Evolutionary conservation across 1,140 invertebrate species (phyloP).

Genomic region (Hormaphis cornu): DNA sequence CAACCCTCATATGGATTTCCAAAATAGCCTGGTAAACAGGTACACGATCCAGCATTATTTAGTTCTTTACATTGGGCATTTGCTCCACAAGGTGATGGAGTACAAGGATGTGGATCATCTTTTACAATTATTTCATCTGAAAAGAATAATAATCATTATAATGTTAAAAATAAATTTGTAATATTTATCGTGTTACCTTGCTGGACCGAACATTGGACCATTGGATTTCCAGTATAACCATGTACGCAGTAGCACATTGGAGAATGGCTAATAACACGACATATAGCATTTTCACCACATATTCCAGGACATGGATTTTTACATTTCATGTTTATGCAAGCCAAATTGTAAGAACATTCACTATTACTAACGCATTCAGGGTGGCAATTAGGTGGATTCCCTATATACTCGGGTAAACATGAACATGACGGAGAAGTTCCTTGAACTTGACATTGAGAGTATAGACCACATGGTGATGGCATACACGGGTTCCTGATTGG

Average conservation of each 20-base stretch:
- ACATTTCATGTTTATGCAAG: slow-evolving; percentile 48
- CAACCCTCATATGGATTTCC: slow-evolving; percentile 64
- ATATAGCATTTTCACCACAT: slow-evolving; percentile 49
- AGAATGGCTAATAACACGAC: slow-evolving; percentile 45
- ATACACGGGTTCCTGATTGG: slow-evolving; percentile 51
- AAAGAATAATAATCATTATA: background rate
- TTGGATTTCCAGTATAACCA: slow-evolving; percentile 48
- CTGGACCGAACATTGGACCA: slow-evolving; percentile 41
- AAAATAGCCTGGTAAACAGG: slow-evolving; percentile 54
- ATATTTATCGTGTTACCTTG: slow-evolving; percentile 19
- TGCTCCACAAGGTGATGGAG: slow-evolving; percentile 57
- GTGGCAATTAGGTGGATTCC: slow-evolving; percentile 61
- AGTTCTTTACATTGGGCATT: slow-evolving; percentile 58
- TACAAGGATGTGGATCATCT: slow-evolving; percentile 45
- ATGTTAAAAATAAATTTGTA: background rate
- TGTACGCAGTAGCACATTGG: slow-evolving; percentile 46
- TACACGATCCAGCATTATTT: slow-evolving; percentile 55
- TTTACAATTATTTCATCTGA: slow-evolving; percentile 31
- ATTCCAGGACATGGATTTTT: slow-evolving; percentile 48
- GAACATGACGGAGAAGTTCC: slow-evolving; percentile 44
- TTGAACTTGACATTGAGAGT: slow-evolving; percentile 43
- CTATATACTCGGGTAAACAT: slow-evolving; percentile 51
- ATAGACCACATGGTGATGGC: slow-evolving; percentile 59
- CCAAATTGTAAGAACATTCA: slow-evolving; percentile 51
- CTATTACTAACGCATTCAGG: slow-evolving; percentile 60